Conservation (phyloP, 2,113 vertebrate species). For the Pomatostomus ruficeps region DNA sequence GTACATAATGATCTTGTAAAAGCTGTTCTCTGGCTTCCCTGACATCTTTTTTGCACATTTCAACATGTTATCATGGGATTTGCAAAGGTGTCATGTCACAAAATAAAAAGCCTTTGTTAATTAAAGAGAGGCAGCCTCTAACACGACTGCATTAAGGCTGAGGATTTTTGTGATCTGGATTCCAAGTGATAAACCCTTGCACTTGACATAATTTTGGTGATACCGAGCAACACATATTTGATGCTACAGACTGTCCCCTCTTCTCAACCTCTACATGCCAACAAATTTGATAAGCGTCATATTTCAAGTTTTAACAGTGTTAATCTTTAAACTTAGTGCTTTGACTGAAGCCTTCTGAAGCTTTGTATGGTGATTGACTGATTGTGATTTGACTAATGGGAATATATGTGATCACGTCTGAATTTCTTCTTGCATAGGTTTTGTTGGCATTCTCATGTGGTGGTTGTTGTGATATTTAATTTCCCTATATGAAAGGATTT, state of each 20-base stretch:
- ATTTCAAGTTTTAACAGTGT: not conserved
- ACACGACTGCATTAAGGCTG: not conserved
- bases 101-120: not conserved
- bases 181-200: not conserved
- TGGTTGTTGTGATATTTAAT: not conserved
- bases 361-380: not conserved
- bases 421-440: not conserved
- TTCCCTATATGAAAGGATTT: not conserved
- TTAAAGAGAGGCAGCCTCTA: not conserved
- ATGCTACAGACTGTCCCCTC: not conserved
- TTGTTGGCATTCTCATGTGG: not conserved
- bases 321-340: conserved; percentile 1
- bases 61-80: not conserved
- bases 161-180: not conserved
- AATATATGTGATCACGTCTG: not conserved
- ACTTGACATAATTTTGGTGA: not conserved
- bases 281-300: not conserved
- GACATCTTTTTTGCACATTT: not conserved
- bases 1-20: not conserved
- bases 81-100: not conserved
- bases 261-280: not conserved
- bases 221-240: not conserved
- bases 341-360: not conserved
- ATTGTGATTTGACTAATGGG: not conserved
- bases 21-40: not conserved